These are phyloP conservation scores for Melanotaenia nigrans DNA, from an alignment of 2,797 vertebrate species.

Conservation along the genomic window DNA sequence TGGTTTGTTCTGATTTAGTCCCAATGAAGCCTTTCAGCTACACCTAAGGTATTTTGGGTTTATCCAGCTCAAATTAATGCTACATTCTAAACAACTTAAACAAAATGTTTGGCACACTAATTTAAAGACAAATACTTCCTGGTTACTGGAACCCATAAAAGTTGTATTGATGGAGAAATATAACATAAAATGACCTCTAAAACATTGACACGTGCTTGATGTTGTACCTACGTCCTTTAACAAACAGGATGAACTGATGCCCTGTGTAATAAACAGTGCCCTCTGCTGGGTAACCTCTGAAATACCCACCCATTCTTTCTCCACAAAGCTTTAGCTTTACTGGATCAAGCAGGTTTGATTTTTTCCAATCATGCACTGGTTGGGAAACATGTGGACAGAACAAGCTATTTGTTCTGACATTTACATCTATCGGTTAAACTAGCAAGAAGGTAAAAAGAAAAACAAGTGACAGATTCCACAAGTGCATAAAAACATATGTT, in stretches of 20 bases:
- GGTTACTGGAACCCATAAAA: not conserved
- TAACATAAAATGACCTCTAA: not conserved
- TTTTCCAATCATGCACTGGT: constrained; percentile 28
- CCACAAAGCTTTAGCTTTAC: not conserved
- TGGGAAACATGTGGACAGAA: not conserved
- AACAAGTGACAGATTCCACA: not conserved
- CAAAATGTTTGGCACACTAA: not conserved
- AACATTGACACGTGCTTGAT: constrained; percentile 7
- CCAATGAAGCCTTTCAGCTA: constrained; percentile 34
- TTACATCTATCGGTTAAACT: not conserved
- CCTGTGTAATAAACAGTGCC: constrained; percentile 71
- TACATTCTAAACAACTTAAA: constrained; percentile 8
- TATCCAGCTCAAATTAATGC: constrained; percentile 25
- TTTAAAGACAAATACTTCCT: not conserved
- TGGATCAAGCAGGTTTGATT: not conserved
- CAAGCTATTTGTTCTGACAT: not conserved
- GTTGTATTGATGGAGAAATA: constrained; percentile 11
- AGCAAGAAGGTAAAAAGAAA: not conserved
- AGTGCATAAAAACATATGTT: not conserved
- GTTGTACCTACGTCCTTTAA: constrained; percentile 4
- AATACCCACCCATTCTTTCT: constrained; percentile 5
- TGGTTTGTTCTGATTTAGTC: constrained; percentile 43
- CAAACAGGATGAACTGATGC: not conserved
- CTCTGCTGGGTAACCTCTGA: constrained; percentile 75
- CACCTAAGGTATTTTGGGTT: constrained; percentile 39